A percentile compares a stretch with the other conserved stretches of the same genome.
Evolutionary conservation across 2,888 invertebrate species (phyloP).

Genomic region (Drosophila mettleri): DNA sequence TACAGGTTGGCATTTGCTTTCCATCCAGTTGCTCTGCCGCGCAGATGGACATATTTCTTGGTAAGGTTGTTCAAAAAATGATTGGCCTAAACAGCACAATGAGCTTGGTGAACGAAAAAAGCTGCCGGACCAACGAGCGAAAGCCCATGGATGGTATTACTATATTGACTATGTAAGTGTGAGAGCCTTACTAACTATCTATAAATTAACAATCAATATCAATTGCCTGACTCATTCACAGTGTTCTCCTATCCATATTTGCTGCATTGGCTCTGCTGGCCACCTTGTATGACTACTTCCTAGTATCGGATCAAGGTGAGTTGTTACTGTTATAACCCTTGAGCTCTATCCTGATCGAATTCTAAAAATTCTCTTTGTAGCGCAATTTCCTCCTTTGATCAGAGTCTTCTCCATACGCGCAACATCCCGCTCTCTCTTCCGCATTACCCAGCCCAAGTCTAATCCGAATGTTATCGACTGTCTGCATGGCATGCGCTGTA

Average conservation of each 20-base stretch:
- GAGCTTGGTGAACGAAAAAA: slow-evolving; percentile 14
- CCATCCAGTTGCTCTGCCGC: slow-evolving; percentile 61
- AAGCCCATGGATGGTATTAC: slow-evolving; percentile 54
- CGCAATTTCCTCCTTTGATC: slow-evolving; percentile 38
- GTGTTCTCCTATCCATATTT: slow-evolving; percentile 44
- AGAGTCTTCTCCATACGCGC: slow-evolving; percentile 67
- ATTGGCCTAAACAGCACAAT: slow-evolving; percentile 7
- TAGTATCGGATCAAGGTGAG: slow-evolving; percentile 43
- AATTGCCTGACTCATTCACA: slow-evolving; percentile 21
- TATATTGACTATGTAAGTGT: slow-evolving; percentile 74
- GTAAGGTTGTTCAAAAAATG: slow-evolving; percentile 23
- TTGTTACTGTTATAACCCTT: accelerated
- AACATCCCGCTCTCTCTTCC: slow-evolving; percentile 54
- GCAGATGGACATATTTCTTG: slow-evolving; percentile 52
- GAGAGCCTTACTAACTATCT: background rate
- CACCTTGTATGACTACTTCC: slow-evolving; percentile 62
- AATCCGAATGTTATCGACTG: slow-evolving; percentile 78
- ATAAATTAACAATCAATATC: background rate
- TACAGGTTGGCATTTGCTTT: slow-evolving; percentile 71
- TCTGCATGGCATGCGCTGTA: slow-evolving; percentile 82
- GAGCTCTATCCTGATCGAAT: background rate
- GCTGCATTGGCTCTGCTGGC: slow-evolving; percentile 41
- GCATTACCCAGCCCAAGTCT: slow-evolving; percentile 20
- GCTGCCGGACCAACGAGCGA: slow-evolving; percentile 13
- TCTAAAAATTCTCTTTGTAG: background rate